Evolutionary conservation across 2,113 vertebrate genomes (phyloP).

Genomic region (Microcebus murinus): DNA sequence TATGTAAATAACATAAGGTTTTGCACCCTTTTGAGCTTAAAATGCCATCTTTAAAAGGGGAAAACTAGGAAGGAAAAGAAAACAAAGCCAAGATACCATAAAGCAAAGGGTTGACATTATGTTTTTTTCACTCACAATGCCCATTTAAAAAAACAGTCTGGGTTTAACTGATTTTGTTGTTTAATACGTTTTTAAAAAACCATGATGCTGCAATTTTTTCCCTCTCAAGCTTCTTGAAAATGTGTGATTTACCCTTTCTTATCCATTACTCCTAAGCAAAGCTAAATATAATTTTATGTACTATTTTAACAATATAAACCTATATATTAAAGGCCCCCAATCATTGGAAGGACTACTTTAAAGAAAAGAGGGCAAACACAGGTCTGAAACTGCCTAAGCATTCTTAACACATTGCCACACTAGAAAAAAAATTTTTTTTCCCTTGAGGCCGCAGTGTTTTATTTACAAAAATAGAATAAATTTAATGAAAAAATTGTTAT

Average conservation of each 20-base stretch:
- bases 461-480: no score
- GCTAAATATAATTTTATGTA: slow-evolving; percentile 63
- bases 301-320: slow-evolving; percentile 68
- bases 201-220: slow-evolving; percentile 44
- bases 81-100: slow-evolving; percentile 59
- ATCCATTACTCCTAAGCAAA: slow-evolving; percentile 74
- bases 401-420: slow-evolving; percentile 70
- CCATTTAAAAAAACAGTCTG: slow-evolving; percentile 66
- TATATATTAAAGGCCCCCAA: slow-evolving; percentile 30
- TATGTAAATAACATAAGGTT: slow-evolving; percentile 36
- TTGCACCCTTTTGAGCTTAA: slow-evolving; percentile 21
- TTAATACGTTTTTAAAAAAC: slow-evolving; percentile 60
- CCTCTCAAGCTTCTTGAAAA: slow-evolving; percentile 73
- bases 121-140: slow-evolving; percentile 65
- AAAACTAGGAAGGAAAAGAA: background rate
- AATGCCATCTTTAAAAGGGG: slow-evolving; percentile 29
- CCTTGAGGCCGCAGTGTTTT: no score
- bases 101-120: slow-evolving; percentile 55
- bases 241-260: slow-evolving; percentile 58
- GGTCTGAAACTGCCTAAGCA: slow-evolving; percentile 79
- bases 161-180: slow-evolving; percentile 72
- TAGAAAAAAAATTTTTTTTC: no score
- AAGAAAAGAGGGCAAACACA: slow-evolving; percentile 66
- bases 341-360: slow-evolving; percentile 60
- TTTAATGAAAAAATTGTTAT: no score